Base-by-base conservation (phyloP, 1,140 invertebrate species). In the Megathymus violae region DNA sequence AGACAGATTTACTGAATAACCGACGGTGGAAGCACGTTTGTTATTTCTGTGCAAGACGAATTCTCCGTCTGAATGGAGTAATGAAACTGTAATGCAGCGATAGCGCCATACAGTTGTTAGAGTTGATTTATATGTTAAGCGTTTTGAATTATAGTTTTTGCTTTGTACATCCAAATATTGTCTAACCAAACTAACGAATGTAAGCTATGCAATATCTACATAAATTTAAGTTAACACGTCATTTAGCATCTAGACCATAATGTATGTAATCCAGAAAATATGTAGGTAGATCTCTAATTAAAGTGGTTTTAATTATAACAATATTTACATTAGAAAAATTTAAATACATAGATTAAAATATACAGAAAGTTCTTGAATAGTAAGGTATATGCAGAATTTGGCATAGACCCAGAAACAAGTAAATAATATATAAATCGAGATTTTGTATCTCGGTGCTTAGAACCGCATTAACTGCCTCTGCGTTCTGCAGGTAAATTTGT, bases 21-120 rank as follows among this genome's bases (percentile, higher is more conserved):
- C 43, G 58, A 58, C 54, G 38, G 60, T 31, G 19, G 27, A 38
- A 6, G 16, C 31, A 17, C 60, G 63, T 68, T 68, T 65, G 61
- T 69, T 65, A 73, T 67, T 60, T 56, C 62, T 69, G 50, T 63
- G 62, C 34, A 64, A 48, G 54, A 67, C 38, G 31, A 71, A 27
- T 31, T 48, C 43, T 25, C 38, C 38, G 36, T 34, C 22, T 63
- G 59, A 40, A 40, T 25, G 34, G 22, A 13, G 43, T 13, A 56
- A 43, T 25, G 38, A 22, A 54, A 13, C 17, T 43, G 16, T 40
- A 11, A 7, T 46, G 10, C 43, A 27, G 22, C n/a, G 1, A 36
- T 36, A 2, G 34, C 34, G 34, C 34, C n/a, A 36, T 3, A 11
- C 34, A 11, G 11, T 11, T 36, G 34, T 36, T 36, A 36, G 34